Evolutionary conservation across 2,113 vertebrate genomes (phyloP).

Genomic region (Megaceryle maxima): DNA sequence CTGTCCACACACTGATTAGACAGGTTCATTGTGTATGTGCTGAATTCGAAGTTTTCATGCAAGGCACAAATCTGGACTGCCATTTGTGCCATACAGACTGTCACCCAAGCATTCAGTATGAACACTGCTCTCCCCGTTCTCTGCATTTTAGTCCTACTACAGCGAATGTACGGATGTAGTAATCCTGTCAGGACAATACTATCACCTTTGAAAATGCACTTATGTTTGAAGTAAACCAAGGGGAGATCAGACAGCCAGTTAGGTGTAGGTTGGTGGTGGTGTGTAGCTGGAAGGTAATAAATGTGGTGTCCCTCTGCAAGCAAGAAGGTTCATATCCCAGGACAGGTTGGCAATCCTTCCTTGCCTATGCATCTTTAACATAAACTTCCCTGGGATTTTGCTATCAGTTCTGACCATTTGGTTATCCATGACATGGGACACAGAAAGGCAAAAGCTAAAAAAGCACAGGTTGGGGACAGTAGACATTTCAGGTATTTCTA

Average conservation of each 20-base stretch:
- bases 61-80: background rate
- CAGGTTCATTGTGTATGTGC: rapidly evolving
- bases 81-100: background rate
- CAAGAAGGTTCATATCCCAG: background rate
- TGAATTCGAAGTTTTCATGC: background rate
- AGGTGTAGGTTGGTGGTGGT: background rate
- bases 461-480: background rate
- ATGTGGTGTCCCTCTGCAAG: background rate
- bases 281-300: background rate
- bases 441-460: background rate
- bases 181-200: background rate
- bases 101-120: background rate
- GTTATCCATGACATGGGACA: background rate
- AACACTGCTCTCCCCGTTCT: background rate
- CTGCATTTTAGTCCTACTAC: background rate
- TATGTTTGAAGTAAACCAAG: background rate
- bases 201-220: background rate
- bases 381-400: background rate
- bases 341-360: background rate
- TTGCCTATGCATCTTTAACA: background rate
- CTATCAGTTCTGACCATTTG: background rate
- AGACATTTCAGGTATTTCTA: background rate
- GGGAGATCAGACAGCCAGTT: background rate
- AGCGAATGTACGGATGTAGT: background rate
- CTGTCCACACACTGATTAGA: background rate